Base-by-base conservation (phyloP, 2,797 vertebrate genomes). In the Xyrichtys novacula region DNA sequence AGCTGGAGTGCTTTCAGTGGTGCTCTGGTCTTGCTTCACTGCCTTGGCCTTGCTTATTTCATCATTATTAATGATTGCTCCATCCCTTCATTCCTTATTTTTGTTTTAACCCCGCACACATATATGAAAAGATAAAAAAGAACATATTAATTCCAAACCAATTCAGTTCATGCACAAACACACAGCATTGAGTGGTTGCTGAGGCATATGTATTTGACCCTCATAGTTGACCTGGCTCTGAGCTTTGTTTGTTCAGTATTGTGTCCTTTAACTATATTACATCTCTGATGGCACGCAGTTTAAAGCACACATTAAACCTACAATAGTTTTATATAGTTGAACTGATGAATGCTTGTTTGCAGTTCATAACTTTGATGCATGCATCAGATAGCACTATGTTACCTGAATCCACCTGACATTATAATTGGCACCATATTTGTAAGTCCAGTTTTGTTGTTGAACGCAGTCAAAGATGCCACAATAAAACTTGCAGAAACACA, bases 51-150 rank as follows among this genome's bases (percentile, higher is more conserved):
- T 4, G 2, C 31, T 42, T 29, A 44, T 52, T 64, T 52, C 12
- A 65, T 59, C 31, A 34, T 40, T 20, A 47, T 52, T 58, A 16
- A 23, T 17, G 8, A n/a, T n/a, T 54, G 32, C 42, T 60, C 7
- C 66, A 61, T 53, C 40, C 28, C 39, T 53, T 8, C n/a, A 58
- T 65, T 50, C 4, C 0, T 8, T 50, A 10, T 38, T 2, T 42
- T 36, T 23, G 22, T 52, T 36, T 17, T 14, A 1, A 7, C 19
- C 20, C 7, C 7, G 39, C 7, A 1, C 17, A 62, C 16, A 31
- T 3, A 43, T 1, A 50, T 14, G 52, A 29, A 22, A 14, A 49
- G 38, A 19, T 34, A 47, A 15, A 20, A 59, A 2, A 20, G 55
- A 44, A 38, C 17, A 43, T 6, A 12, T 50, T 0, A 52, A 31